These are phyloP conservation scores for Drosophila affinis DNA, from an alignment of 2,888 invertebrate species.

Conservation along the genomic window DNA sequence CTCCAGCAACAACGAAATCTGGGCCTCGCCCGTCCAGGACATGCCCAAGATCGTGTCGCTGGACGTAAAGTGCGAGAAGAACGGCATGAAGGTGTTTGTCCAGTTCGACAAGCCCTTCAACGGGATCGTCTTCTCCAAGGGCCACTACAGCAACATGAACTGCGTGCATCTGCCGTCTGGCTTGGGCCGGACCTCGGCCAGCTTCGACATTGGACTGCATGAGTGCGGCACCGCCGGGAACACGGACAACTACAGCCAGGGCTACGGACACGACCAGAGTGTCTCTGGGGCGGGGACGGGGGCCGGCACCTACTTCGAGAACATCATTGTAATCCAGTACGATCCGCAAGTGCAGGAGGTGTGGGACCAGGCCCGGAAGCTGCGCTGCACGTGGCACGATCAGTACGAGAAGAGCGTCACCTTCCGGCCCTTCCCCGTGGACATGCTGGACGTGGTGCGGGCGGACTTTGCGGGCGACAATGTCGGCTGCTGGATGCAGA, in stretches of 20 bases:
- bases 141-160: slow-evolving; percentile 95
- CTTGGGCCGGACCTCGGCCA: slow-evolving; percentile 92
- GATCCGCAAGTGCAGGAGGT: slow-evolving; percentile 97
- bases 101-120: slow-evolving; percentile 97
- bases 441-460: slow-evolving; percentile 96
- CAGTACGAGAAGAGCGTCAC: slow-evolving; percentile 97
- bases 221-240: slow-evolving; percentile 96
- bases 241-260: slow-evolving; percentile 94
- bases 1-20: slow-evolving; percentile 88
- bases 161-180: slow-evolving; percentile 96
- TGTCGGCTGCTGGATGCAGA: slow-evolving; percentile 98
- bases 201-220: slow-evolving; percentile 95
- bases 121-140: slow-evolving; percentile 97
- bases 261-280: slow-evolving; percentile 89
- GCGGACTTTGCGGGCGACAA: slow-evolving; percentile 98
- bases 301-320: slow-evolving; percentile 96
- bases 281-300: slow-evolving; percentile 85
- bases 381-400: slow-evolving; percentile 97
- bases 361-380: slow-evolving; percentile 96
- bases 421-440: slow-evolving; percentile 96
- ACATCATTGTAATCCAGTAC: slow-evolving; percentile 96
- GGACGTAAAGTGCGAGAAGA: slow-evolving; percentile 97
- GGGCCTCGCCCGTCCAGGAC: slow-evolving; percentile 93
- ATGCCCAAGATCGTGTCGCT: slow-evolving; percentile 97
- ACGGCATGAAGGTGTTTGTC: slow-evolving; percentile 96